phyloP scores from a whole-genome alignment of 2,888 invertebrate species.

The Auanema sp. region DNA sequence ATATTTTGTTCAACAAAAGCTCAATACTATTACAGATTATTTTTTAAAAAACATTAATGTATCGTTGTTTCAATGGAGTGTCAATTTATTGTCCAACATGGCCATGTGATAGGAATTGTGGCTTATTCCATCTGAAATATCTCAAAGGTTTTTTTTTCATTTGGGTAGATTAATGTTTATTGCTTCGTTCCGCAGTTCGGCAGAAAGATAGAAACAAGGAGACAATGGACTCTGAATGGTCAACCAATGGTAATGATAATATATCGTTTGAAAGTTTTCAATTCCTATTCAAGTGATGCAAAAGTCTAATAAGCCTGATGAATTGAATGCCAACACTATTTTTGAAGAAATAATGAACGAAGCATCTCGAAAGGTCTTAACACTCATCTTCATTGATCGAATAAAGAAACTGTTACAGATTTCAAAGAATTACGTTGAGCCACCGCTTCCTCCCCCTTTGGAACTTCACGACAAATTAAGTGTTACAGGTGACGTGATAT shows the following conservation, averaged over 20 bases:
- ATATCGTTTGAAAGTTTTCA: no score
- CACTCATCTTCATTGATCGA: no score
- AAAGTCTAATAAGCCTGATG: no score
- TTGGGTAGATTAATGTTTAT: no score
- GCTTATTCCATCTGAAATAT: constrained; percentile 13
- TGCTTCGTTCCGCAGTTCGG: background rate
- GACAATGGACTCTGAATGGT: no score
- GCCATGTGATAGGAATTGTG: constrained; percentile 23
- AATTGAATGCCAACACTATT: no score
- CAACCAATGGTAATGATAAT: no score
- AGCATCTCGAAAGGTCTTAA: constrained; percentile 1
- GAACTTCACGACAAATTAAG: background rate
- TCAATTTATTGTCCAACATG: constrained; percentile 17
- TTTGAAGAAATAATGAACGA: constrained; percentile 5
- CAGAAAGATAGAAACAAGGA: background rate
- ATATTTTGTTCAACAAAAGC: background rate
- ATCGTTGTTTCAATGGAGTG: constrained; percentile 7
- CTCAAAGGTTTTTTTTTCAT: constrained; percentile 10
- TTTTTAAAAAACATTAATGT: background rate
- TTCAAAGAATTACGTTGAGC: background rate
- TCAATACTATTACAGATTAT: background rate
- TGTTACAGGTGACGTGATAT: no score
- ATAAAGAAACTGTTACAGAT: background rate
- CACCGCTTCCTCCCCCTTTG: background rate
- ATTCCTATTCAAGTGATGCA: no score